These are phyloP conservation scores for Halcyon badia DNA, from an alignment of 2,797 vertebrate genomes.

Conservation along the genomic window DNA sequence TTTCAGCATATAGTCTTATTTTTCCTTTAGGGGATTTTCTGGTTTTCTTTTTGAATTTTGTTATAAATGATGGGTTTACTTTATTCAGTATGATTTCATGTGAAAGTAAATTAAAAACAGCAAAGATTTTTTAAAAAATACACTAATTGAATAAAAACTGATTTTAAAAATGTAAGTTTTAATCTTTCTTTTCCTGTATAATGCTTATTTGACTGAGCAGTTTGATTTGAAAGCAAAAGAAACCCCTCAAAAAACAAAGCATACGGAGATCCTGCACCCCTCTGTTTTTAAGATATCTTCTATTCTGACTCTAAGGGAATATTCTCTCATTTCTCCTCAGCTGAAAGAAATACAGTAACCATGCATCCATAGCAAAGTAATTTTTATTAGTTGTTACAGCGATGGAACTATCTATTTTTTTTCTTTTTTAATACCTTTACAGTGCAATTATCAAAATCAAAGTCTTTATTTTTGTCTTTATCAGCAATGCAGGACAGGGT, in stretches of 20 bases:
- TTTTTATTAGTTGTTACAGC: neutral
- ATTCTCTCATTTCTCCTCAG: neutral
- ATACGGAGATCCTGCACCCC: neutral
- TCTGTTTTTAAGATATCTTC: neutral
- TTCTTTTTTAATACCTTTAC: neutral
- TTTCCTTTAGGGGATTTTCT: conserved; percentile 7
- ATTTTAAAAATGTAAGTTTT: neutral
- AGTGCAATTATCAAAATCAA: neutral
- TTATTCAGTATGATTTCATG: neutral
- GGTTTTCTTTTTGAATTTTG: conserved; percentile 8
- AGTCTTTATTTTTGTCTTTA: neutral
- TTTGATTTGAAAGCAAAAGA: neutral
- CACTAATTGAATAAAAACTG: neutral
- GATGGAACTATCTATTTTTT: neutral
- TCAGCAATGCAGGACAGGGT: neutral
- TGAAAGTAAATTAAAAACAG: neutral
- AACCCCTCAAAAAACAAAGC: neutral
- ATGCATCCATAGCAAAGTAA: neutral
- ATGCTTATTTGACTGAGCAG: neutral
- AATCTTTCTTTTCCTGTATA: neutral
- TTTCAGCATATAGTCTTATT: conserved; percentile 2
- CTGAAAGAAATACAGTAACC: neutral
- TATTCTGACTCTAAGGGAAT: neutral
- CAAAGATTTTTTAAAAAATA: neutral
- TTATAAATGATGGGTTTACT: neutral